A percentile compares a stretch with the other conserved stretches of the same genome.
Conservation (phyloP, 1,140 invertebrate species). For the Nasonia vitripennis region DNA sequence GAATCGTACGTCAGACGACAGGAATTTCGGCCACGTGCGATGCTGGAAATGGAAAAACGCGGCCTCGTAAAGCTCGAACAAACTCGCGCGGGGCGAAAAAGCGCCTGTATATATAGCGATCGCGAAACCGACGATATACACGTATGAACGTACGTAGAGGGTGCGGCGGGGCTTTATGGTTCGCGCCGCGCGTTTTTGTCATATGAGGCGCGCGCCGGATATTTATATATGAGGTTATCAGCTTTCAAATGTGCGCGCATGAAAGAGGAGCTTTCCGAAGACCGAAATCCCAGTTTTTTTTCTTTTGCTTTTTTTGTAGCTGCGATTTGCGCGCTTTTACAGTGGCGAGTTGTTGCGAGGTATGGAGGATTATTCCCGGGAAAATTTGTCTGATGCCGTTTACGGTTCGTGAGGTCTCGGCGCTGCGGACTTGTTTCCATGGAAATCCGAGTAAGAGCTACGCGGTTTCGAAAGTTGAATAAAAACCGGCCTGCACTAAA, state of each 20-base stretch:
- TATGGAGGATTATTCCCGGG: no score
- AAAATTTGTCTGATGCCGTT: no score
- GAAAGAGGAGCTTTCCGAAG: neutral
- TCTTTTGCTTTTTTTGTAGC: neutral
- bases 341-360: no score
- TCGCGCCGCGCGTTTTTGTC: conserved; percentile 4
- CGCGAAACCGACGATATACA: conserved; percentile 4
- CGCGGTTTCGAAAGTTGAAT: no score
- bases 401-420: no score
- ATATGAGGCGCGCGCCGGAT: neutral
- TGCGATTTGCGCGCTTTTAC: no score
- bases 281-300: neutral
- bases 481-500: no score
- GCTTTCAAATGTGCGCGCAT: conserved; percentile 1
- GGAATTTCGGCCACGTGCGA: neutral
- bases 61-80: conserved; percentile 9
- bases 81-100: neutral
- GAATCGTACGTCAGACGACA: neutral
- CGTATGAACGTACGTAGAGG: neutral
- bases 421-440: no score
- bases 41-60: conserved; percentile 25
- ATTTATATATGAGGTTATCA: conserved; percentile 34
- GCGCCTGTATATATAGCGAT: neutral
- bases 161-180: neutral
- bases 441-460: no score